Conservation (phyloP, 2,888 invertebrate genomes). For the Brachypterus glaber region DNA sequence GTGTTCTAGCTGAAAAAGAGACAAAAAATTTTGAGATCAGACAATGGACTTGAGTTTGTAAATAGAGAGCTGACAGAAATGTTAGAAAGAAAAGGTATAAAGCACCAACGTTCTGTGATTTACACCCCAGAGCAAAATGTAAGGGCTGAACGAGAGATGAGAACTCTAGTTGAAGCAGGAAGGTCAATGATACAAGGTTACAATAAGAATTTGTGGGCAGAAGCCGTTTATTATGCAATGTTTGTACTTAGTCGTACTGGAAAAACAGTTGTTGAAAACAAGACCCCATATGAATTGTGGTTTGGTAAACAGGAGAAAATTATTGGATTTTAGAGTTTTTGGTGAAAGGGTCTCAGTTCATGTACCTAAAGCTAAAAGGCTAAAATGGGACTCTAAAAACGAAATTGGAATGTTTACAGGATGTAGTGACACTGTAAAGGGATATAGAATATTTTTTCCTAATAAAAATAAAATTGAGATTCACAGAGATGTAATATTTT, state of each 20-base stretch:
- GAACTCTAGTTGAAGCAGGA: slow-evolving; percentile 28
- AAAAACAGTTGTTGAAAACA: slow-evolving; percentile 5
- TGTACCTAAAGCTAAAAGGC: slow-evolving; percentile 12
- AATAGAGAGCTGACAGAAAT: slow-evolving; percentile 14
- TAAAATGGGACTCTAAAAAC: slow-evolving; percentile 14
- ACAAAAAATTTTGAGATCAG: no score
- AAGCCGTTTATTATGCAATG: slow-evolving; percentile 21
- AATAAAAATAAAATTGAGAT: slow-evolving; percentile 11
- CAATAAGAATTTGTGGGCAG: slow-evolving; percentile 20
- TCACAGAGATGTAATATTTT: slow-evolving; percentile 10
- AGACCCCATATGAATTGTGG: slow-evolving; percentile 13
- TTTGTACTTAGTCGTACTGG: slow-evolving; percentile 19
- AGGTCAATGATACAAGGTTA: slow-evolving; percentile 23
- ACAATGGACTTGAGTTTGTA: slow-evolving; percentile 23
- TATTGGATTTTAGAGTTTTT: slow-evolving; percentile 10
- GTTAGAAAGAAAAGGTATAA: slow-evolving; percentile 16
- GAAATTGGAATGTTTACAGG: slow-evolving; percentile 12
- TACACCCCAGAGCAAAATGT: slow-evolving; percentile 20
- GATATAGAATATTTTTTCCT: slow-evolving; percentile 15
- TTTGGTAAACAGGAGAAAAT: slow-evolving; percentile 5
- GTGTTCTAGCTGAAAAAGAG: no score
- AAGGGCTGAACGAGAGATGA: slow-evolving; percentile 24
- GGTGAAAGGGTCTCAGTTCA: slow-evolving; percentile 12
- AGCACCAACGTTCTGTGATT: slow-evolving; percentile 10
- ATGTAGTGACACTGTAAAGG: slow-evolving; percentile 15